These are phyloP conservation scores for Anarsia innoxiella DNA, from an alignment of 2,888 invertebrate genomes.

Conservation along the genomic window DNA sequence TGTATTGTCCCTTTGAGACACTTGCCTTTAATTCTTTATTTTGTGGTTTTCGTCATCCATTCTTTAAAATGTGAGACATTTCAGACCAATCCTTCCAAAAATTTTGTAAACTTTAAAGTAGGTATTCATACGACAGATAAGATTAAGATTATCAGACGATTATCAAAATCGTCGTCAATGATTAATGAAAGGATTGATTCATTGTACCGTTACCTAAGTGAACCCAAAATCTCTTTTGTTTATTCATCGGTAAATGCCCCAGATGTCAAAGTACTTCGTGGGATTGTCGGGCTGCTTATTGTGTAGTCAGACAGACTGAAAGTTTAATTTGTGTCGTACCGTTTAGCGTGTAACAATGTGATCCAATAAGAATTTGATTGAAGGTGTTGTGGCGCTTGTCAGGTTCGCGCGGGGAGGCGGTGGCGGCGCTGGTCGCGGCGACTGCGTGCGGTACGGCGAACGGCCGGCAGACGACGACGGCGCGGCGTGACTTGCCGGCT, in stretches of 20 bases:
- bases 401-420: slow-evolving; percentile 46
- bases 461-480: slow-evolving; percentile 17
- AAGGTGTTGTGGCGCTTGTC: slow-evolving; percentile 35
- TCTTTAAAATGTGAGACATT: no score
- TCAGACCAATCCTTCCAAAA: no score
- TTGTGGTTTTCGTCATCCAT: no score
- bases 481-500: slow-evolving; percentile 11
- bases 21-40: no score
- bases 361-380: slow-evolving; percentile 63
- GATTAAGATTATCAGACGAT: no score
- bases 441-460: slow-evolving; percentile 21
- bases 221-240: slow-evolving; percentile 12
- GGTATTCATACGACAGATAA: no score
- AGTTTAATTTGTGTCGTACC: slow-evolving; percentile 45
- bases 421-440: slow-evolving; percentile 24
- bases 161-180: no score
- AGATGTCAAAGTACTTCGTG: slow-evolving; percentile 49
- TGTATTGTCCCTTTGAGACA: no score
- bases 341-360: slow-evolving; percentile 39
- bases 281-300: slow-evolving; percentile 38
- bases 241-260: slow-evolving; percentile 26
- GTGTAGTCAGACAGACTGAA: slow-evolving; percentile 31
- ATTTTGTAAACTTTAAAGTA: no score
- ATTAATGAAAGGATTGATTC: no score
- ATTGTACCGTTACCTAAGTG: slow-evolving; percentile 21